Evolutionary conservation across 2,888 invertebrate genomes (phyloP).

Genomic region (Erannis defoliaria): DNA sequence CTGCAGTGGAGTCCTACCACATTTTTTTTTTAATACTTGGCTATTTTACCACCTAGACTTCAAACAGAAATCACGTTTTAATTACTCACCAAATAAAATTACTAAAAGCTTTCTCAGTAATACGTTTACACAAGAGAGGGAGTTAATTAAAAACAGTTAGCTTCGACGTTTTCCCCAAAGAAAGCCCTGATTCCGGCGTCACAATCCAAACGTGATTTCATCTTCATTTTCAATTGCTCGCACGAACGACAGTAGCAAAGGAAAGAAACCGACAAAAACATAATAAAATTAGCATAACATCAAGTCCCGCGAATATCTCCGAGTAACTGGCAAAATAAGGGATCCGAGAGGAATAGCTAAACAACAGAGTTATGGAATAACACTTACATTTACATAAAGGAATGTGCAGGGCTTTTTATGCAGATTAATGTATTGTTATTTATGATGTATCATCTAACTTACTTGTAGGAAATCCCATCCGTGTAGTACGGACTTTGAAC

Average conservation of each 20-base stretch:
- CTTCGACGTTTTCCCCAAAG: neutral
- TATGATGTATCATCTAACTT: slow-evolving; percentile 10
- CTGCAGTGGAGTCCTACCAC: too few relatives aligned
- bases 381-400: slow-evolving; percentile 34
- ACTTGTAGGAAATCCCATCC: neutral
- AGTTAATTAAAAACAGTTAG: slow-evolving; percentile 4
- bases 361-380: slow-evolving; percentile 39
- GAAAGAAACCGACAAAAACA: slow-evolving; percentile 52
- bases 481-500: neutral
- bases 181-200: slow-evolving; percentile 17
- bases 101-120: neutral
- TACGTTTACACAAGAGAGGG: neutral
- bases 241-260: slow-evolving; percentile 45
- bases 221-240: slow-evolving; percentile 42
- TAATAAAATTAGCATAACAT: slow-evolving; percentile 57
- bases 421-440: slow-evolving; percentile 9
- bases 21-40: too few relatives aligned
- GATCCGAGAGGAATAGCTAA: slow-evolving; percentile 40
- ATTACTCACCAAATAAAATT: neutral
- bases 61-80: too few relatives aligned
- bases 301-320: slow-evolving; percentile 36
- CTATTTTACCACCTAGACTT: too few relatives aligned
- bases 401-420: slow-evolving; percentile 27
- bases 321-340: slow-evolving; percentile 39
- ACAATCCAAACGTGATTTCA: slow-evolving; percentile 32